Conservation (phyloP, 1,140 invertebrate genomes). For the Phthorimaea operculella region DNA sequence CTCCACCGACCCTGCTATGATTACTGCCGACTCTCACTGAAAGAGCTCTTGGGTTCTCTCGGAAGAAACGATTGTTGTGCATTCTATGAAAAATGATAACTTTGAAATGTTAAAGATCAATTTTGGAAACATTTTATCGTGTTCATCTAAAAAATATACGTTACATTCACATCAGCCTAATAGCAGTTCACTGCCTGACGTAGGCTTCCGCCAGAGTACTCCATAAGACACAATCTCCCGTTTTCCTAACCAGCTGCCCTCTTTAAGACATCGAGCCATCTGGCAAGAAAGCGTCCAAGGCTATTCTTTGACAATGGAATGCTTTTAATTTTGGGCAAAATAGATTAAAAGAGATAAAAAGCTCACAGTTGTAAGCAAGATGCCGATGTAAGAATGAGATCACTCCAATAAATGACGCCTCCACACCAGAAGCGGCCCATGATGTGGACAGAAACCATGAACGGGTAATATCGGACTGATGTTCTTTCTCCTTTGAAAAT, state of each 20-base stretch:
- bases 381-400: slow-evolving; percentile 49
- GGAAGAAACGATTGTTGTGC: slow-evolving; percentile 56
- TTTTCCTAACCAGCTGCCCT: too few relatives aligned
- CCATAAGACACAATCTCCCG: too few relatives aligned
- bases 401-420: slow-evolving; percentile 41
- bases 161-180: too few relatives aligned
- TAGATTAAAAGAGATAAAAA: neutral
- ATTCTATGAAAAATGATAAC: slow-evolving; percentile 25
- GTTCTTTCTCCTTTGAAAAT: slow-evolving; percentile 49
- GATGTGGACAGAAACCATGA: slow-evolving; percentile 53
- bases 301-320: too few relatives aligned
- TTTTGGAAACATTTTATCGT: too few relatives aligned
- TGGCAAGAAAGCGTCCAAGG: too few relatives aligned
- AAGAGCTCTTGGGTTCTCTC: slow-evolving; percentile 48
- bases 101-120: too few relatives aligned
- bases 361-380: slow-evolving; percentile 55
- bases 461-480: slow-evolving; percentile 43
- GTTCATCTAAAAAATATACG: too few relatives aligned
- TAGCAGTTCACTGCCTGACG: too few relatives aligned
- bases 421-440: slow-evolving; percentile 58
- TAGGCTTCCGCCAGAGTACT: too few relatives aligned
- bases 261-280: too few relatives aligned
- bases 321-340: too few relatives aligned
- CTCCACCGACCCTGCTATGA: slow-evolving; percentile 53
- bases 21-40: slow-evolving; percentile 53